Base-by-base conservation (phyloP, 2,888 invertebrate species). In the Dione vanillae region DNA sequence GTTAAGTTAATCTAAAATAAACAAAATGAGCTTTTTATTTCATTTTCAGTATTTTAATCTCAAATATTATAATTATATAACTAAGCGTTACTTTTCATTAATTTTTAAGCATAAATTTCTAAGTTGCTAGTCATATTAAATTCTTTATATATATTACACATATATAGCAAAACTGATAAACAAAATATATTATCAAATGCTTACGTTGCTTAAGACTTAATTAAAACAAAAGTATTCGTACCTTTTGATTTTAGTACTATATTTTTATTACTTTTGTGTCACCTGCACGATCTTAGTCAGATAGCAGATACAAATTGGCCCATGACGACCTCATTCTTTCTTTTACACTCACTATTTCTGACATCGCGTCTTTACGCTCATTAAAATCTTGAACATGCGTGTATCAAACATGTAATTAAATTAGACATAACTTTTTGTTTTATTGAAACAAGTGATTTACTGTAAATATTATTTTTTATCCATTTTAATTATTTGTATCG, bases 281-380 rank as follows among this genome's bases (percentile, higher is more conserved):
- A 51, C 49, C 19, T 27, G 9, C 54, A 35, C 35, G 9, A 43
- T 52, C 10, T 43, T 20, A 49, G 51, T 41, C 52, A 35, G 52
- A 56, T 67, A 67, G n/a, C 51, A 67, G 43, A 69, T 58, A 69
- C 67, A 51, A 69, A 69, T 59, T 67, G 43, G 45, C 69, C 59
- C 20, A 62, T 69, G 76, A 74, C 74, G 77, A 73, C 77, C 77
- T 75, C 76, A 78, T 76, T 78, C 76, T 76, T 70, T 70, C 74
- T 74, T 76, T 71, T 70, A 72, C 71, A 40, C 71, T 51, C 65
- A 70, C 74, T 78, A 78, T 78, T 78, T 78, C 69, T 65, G 69
- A 67, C 76, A 65, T 51, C 66, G 69, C 74, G 73, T 61, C 70
- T 64, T 69, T 69, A 69, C 35, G 56, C 62, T 56, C 41, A 71